A percentile compares a stretch with the other conserved stretches of the same genome.
Conservation (phyloP, 2,113 vertebrate genomes). For the Mionectes macconnelli region DNA sequence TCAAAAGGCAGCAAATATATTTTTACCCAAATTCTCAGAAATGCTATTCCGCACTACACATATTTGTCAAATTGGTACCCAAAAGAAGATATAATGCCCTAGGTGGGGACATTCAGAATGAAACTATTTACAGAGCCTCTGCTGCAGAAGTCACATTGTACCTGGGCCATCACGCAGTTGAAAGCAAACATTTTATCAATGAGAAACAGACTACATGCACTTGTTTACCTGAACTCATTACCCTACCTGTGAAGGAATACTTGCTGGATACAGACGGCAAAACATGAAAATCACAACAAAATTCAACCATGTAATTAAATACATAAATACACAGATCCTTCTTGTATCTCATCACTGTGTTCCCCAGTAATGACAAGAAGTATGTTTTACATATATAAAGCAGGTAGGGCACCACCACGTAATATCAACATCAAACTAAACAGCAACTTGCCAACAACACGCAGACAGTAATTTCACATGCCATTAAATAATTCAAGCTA, state of each 20-base stretch:
- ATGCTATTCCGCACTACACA: not conserved
- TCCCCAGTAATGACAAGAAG: not conserved
- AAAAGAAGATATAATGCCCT: not conserved
- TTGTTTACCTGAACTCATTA: not conserved
- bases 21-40: not conserved
- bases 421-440: not conserved
- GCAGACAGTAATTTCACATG: not conserved
- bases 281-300: not conserved
- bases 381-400: accelerated
- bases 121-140: not conserved
- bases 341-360: not conserved
- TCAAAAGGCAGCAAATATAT: not conserved
- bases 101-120: not conserved
- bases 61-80: not conserved
- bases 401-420: not conserved
- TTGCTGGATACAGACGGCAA: not conserved
- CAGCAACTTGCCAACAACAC: not conserved
- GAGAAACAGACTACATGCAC: not conserved
- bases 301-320: not conserved
- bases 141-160: not conserved
- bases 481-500: conserved; percentile 28
- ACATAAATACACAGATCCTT: too few species aligned
- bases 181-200: not conserved
- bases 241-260: not conserved
- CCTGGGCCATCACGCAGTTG: not conserved